Base-by-base conservation (phyloP, 2,888 invertebrate species). In the Megaustenia siamemsis region DNA sequence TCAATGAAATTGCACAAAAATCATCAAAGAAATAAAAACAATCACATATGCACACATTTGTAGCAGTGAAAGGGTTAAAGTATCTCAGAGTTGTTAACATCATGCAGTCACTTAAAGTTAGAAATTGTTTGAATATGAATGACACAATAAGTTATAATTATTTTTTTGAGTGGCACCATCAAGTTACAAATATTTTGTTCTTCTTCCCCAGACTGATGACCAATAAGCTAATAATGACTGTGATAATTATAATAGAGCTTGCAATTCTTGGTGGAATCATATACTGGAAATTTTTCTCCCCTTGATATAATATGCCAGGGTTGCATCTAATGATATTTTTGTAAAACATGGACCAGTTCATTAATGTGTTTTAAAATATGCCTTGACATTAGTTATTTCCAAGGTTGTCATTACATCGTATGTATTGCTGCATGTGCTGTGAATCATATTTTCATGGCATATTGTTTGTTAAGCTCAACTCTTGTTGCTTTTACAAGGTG, bases 171-270 rank as follows among this genome's bases (percentile, higher is more conserved):
- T 68, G 38, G 12, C 1, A 38, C 35, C 38, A 5, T 35, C 21
- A 38, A 8, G 5, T 12, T 38, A 32, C 8, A 45, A 49, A 3
- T 73, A n/a, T 3, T n/a, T 45, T 73, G 28, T 45, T 83, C 68
- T 38, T n/a, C 24, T 66, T 71, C 63, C 28, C 76, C 90, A 96
- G 96, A 93, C 95, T 97, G 77, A 92, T 97, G 56, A 96, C 96
- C 86, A 97, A 97, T 93, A 97, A 97, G 93, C 93, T 97, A 78
- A 95, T 97, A 84, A 94, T 97, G 69, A 95, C 96, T 88, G 90
- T 96, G 71, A 97, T 97, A 76, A 97, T 97, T 84, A 60, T 97
- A 1, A 91, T 96, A 82, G 97, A 97, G 95, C 89, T 96, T 60
- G 95, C 94, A 68, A 96, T 97, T 89, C 95, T 97, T 28, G 94